Evolutionary conservation across 2,113 vertebrate species (phyloP).

Genomic region (Physeter macrocephalus): DNA sequence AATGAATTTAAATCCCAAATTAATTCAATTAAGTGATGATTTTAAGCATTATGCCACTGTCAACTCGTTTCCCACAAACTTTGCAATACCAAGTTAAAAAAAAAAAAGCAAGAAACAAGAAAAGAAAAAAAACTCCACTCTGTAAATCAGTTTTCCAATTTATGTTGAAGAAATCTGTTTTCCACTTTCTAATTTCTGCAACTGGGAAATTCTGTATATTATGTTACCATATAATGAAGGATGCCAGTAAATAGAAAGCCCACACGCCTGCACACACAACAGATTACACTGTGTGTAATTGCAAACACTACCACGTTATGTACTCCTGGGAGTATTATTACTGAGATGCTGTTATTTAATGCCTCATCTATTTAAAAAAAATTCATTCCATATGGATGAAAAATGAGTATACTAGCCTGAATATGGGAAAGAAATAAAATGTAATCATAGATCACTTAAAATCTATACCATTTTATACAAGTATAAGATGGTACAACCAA

Average conservation of each 20-base stretch:
- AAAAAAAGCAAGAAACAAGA: not conserved
- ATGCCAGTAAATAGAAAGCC: conserved; percentile 64
- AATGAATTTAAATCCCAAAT: conserved; percentile 27
- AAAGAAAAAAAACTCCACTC: not conserved
- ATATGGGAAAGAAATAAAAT: conserved; percentile 35
- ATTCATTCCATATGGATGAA: conserved; percentile 62
- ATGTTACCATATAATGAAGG: conserved; percentile 50
- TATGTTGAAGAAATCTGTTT: conserved; percentile 53
- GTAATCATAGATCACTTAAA: conserved; percentile 49
- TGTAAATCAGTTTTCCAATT: conserved; percentile 55
- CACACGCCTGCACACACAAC: conserved; percentile 42
- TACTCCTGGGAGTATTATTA: conserved; percentile 59
- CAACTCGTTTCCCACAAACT: not conserved
- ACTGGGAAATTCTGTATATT: conserved; percentile 60
- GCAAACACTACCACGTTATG: conserved; percentile 52
- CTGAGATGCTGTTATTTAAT: conserved; percentile 62
- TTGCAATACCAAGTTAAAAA: not conserved
- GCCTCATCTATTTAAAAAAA: conserved; percentile 57
- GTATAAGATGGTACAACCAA: conserved; percentile 8
- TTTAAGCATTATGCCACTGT: not conserved
- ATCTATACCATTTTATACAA: conserved; percentile 28
- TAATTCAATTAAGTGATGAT: conserved; percentile 9
- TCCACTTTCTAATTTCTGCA: conserved; percentile 56
- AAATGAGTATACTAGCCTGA: conserved; percentile 30
- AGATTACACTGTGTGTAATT: conserved; percentile 30